A percentile compares a stretch with the other conserved stretches of the same genome.
Evolutionary conservation across 2,113 vertebrate genomes (phyloP).

Genomic region (Gambusia affinis): DNA sequence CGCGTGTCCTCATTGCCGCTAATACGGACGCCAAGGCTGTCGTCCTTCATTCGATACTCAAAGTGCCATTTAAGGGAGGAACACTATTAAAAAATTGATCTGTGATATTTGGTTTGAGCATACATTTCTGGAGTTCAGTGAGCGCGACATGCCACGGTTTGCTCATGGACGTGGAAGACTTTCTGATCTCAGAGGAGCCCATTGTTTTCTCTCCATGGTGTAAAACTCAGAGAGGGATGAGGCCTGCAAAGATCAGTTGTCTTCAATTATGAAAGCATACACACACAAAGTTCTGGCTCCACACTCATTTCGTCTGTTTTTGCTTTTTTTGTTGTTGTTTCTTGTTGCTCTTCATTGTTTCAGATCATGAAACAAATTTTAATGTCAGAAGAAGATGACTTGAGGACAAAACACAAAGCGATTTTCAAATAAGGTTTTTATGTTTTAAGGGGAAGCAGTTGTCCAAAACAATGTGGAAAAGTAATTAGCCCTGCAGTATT

Average conservation of each 20-base stretch:
- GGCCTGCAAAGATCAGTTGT: neutral
- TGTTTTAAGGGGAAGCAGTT: too few species aligned
- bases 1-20: constrained; percentile 18
- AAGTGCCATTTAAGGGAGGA: constrained; percentile 1
- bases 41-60: constrained; percentile 19
- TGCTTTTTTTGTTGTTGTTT: neutral
- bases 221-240: neutral
- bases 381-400: too few species aligned
- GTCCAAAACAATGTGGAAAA: too few species aligned
- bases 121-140: constrained; percentile 3
- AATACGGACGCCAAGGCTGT: constrained; percentile 14
- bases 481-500: too few species aligned
- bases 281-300: neutral
- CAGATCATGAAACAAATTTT: too few species aligned
- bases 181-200: neutral
- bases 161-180: neutral
- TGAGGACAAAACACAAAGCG: too few species aligned
- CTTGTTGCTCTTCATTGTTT: too few species aligned
- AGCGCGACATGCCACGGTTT: neutral
- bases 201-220: neutral
- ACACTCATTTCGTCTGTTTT: neutral
- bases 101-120: constrained; percentile 15
- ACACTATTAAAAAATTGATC: constrained; percentile 22
- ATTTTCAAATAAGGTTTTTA: too few species aligned
- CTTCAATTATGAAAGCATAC: neutral